Evolutionary conservation across 2,113 vertebrate species (phyloP).

Genomic region (Cyanocitta stelleri): DNA sequence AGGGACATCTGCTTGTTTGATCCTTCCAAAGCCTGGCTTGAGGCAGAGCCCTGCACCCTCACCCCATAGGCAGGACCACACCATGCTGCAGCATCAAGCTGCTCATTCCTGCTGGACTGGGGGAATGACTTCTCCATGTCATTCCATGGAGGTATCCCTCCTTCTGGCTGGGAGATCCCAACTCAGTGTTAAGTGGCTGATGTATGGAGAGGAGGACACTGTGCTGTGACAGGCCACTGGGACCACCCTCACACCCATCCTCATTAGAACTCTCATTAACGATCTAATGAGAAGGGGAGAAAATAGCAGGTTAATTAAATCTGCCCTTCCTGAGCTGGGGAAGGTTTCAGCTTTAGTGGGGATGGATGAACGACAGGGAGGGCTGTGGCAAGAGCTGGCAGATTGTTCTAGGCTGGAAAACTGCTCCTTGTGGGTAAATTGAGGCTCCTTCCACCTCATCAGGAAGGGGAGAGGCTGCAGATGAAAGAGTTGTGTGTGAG

Average conservation of each 20-base stretch:
- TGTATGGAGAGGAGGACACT: neutral
- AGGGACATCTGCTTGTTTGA: neutral
- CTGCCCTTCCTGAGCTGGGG: neutral
- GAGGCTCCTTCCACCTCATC: neutral
- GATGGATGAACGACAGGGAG: neutral
- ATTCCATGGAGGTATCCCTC: neutral
- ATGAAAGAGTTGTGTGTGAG: neutral
- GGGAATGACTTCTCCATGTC: neutral
- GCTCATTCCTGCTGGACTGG: neutral
- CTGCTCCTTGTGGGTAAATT: neutral
- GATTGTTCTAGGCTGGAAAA: neutral
- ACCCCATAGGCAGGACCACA: neutral
- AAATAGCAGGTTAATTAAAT: constrained; percentile 27
- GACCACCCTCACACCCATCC: neutral
- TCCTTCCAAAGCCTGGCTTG: neutral
- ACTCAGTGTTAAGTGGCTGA: neutral
- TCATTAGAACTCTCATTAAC: neutral
- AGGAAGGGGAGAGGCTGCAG: neutral
- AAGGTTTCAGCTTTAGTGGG: neutral
- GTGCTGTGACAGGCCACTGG: neutral
- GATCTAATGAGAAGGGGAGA: neutral
- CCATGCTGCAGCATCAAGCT: neutral
- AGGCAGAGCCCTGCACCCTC: neutral
- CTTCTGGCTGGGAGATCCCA: neutral
- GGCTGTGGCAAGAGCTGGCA: neutral